A percentile compares a stretch with the other conserved stretches of the same genome.
Evolutionary conservation across 1,140 invertebrate species (phyloP).

Genomic region (Anadara kagoshimensis): DNA sequence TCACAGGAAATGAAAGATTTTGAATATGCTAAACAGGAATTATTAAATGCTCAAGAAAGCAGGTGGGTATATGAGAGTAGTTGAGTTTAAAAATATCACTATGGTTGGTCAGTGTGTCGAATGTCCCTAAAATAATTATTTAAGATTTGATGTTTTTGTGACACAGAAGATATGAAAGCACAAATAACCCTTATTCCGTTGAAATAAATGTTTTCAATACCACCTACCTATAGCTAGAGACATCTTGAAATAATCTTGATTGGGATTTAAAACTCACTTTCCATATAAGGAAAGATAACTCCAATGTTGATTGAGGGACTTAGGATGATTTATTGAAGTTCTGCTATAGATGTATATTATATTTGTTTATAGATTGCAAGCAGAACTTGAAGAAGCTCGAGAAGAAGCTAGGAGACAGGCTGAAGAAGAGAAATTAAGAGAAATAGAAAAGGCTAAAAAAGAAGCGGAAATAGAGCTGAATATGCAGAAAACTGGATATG

Average conservation of each 20-base stretch:
- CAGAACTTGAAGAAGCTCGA: slow-evolving; percentile 78
- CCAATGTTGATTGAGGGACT: too few relatives aligned
- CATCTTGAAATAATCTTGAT: too few relatives aligned
- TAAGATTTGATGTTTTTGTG: too few relatives aligned
- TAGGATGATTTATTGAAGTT: too few relatives aligned
- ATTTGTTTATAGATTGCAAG: slow-evolving; percentile 39
- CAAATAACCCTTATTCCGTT: too few relatives aligned
- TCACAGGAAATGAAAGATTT: slow-evolving; percentile 75
- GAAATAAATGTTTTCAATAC: too few relatives aligned
- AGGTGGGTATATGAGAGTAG: slow-evolving; percentile 48
- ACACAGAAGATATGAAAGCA: too few relatives aligned
- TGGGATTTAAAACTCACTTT: too few relatives aligned
- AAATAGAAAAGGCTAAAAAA: slow-evolving; percentile 56
- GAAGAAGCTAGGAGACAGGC: slow-evolving; percentile 74
- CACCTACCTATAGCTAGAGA: too few relatives aligned
- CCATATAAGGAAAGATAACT: too few relatives aligned
- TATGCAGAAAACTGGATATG: slow-evolving; percentile 57
- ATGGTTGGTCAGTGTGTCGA: too few relatives aligned
- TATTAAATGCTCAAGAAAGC: slow-evolving; percentile 79
- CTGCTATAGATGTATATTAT: neutral
- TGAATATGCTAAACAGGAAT: slow-evolving; percentile 80
- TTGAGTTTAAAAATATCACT: neutral
- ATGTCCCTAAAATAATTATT: too few relatives aligned
- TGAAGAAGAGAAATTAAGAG: slow-evolving; percentile 56
- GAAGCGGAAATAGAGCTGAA: slow-evolving; percentile 52